These are phyloP conservation scores for Holothuria leucospilota DNA, from an alignment of 53 echinoderm and acorn worm genomes.

Conservation along the genomic window DNA sequence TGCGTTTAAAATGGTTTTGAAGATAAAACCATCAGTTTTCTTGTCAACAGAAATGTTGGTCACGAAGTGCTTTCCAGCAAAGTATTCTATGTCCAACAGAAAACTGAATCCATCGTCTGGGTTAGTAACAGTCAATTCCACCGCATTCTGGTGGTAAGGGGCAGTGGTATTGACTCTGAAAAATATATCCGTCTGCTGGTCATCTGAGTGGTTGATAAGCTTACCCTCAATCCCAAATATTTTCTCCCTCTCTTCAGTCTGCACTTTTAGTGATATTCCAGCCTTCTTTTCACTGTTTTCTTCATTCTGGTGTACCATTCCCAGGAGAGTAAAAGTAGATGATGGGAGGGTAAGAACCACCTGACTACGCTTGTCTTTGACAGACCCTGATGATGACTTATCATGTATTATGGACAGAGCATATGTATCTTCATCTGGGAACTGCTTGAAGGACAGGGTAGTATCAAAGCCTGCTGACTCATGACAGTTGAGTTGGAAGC, in stretches of 20 bases:
- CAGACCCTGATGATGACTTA: too few species aligned
- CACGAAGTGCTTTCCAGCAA: not conserved
- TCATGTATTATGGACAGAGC: not conserved
- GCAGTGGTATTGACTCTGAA: conserved; percentile 19
- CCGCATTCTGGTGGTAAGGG: not conserved
- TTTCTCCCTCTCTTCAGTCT: not conserved
- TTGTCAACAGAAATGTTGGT: not conserved
- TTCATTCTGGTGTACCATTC: not conserved
- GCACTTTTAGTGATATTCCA: not conserved
- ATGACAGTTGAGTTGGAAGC: not conserved
- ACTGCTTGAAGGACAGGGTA: not conserved
- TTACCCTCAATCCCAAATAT: conserved; percentile 9
- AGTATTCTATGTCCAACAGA: conserved; percentile 2
- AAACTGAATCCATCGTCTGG: not conserved
- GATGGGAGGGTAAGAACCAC: not conserved
- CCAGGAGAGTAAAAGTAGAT: not conserved
- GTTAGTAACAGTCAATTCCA: not conserved
- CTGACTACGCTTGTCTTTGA: not conserved
- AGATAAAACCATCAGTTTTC: not conserved
- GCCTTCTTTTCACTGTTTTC: not conserved
- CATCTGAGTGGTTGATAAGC: not conserved
- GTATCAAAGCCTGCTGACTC: not conserved
- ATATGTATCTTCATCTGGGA: not conserved
- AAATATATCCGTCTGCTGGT: not conserved
- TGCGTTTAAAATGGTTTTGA: not conserved